These are phyloP conservation scores for Axis porcinus DNA, from an alignment of 2,113 vertebrate species.

Conservation along the genomic window DNA sequence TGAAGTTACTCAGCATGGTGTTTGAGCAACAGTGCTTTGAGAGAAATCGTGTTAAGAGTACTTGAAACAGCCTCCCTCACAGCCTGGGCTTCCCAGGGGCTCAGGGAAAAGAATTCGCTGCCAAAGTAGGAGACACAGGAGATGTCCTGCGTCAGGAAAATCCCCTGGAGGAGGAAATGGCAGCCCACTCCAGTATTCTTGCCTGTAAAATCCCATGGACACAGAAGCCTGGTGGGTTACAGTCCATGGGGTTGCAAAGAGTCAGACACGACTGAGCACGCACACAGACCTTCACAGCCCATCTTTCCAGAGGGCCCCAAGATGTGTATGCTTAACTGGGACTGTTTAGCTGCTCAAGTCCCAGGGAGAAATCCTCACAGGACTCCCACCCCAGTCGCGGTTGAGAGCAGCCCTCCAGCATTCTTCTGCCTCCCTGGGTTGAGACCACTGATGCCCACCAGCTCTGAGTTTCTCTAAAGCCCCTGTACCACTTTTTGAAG, in stretches of 20 bases:
- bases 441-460: background rate
- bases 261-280: background rate
- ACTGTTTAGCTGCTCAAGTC: no score
- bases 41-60: background rate
- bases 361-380: background rate
- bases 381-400: fast-evolving
- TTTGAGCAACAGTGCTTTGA: background rate
- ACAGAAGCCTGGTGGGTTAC: background rate
- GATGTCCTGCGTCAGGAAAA: background rate
- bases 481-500: background rate
- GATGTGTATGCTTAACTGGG: fast-evolving
- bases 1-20: background rate
- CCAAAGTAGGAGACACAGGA: background rate
- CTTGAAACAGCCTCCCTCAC: background rate
- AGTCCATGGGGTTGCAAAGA: background rate
- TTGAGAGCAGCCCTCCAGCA: background rate
- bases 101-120: background rate
- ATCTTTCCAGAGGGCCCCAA: background rate
- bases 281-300: background rate
- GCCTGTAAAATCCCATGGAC: background rate
- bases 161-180: background rate
- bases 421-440: background rate
- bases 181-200: background rate
- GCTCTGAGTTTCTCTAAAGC: background rate
- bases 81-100: background rate